phyloP scores from a whole-genome alignment of 2,888 invertebrate species.

The Trissoscelio sp. region DNA sequence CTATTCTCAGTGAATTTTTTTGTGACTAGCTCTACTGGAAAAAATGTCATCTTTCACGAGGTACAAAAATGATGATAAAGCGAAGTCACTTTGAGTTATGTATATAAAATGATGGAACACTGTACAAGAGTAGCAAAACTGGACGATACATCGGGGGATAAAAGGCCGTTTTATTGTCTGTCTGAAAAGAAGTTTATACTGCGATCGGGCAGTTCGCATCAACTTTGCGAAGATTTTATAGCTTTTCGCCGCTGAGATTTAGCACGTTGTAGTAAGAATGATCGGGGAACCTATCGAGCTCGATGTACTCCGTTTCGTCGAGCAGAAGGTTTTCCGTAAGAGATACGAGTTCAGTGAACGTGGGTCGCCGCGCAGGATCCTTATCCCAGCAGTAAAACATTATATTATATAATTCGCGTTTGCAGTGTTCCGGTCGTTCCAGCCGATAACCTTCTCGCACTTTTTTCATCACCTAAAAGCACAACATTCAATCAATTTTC shows the following conservation, averaged over 20 bases:
- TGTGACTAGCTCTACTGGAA: constrained; percentile 57
- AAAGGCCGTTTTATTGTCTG: constrained; percentile 28
- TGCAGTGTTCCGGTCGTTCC: constrained; percentile 97
- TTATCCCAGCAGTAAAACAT: constrained; percentile 99
- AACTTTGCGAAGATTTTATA: constrained; percentile 81
- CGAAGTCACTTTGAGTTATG: constrained; percentile 32
- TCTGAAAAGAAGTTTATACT: constrained; percentile 28
- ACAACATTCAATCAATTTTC: too few species aligned
- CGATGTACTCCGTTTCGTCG: constrained; percentile 96
- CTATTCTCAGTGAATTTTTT: constrained; percentile 12
- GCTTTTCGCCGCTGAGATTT: constrained; percentile 93
- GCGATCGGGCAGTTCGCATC: constrained; percentile 43
- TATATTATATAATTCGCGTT: constrained; percentile 95
- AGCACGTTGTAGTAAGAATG: constrained; percentile 96
- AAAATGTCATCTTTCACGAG: constrained; percentile 28
- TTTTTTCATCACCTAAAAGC: constrained; percentile 89
- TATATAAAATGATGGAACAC: constrained; percentile 36
- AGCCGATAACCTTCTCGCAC: constrained; percentile 93
- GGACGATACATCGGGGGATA: constrained; percentile 28
- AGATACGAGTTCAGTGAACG: constrained; percentile 92
- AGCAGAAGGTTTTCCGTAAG: constrained; percentile 93
- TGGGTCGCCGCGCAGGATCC: constrained; percentile 91
- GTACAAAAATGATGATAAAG: constrained; percentile 7
- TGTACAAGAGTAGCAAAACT: constrained; percentile 46
- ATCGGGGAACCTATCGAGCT: constrained; percentile 95